Percentiles rank a stretch among this genome's conserved stretches.
Conservation (phyloP, 2,888 invertebrate species). For the Linnaemya vulpina region DNA sequence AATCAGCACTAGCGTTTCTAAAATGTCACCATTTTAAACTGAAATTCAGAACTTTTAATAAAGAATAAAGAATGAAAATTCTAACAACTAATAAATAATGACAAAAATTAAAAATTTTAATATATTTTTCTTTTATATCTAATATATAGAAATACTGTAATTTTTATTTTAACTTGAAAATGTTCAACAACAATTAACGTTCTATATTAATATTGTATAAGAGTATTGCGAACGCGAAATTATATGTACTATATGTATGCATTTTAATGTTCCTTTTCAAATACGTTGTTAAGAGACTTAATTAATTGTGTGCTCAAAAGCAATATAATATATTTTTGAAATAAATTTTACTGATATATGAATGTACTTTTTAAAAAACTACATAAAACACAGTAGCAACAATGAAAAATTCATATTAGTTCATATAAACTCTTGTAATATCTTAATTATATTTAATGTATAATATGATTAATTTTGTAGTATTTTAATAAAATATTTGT, state of each 20-base stretch:
- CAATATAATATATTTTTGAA: conserved; percentile 33
- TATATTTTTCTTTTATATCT: conserved; percentile 23
- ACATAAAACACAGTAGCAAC: conserved; percentile 77
- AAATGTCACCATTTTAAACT: neutral
- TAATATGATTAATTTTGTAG: conserved; percentile 50
- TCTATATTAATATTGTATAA: conserved; percentile 26
- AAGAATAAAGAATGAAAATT: neutral
- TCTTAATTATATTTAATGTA: conserved; percentile 37
- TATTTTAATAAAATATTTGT: conserved; percentile 50
- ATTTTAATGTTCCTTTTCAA: conserved; percentile 9
- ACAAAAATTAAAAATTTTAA: conserved; percentile 10
- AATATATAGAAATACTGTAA: conserved; percentile 51
- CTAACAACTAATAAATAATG: neutral
- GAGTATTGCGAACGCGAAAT: conserved; percentile 42
- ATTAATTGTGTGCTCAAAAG: conserved; percentile 35
- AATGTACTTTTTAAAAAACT: conserved; percentile 72
- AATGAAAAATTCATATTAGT: conserved; percentile 62
- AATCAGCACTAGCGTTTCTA: neutral
- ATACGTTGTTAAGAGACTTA: conserved; percentile 18
- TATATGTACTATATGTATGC: neutral
- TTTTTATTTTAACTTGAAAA: conserved; percentile 23
- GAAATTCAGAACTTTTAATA: neutral
- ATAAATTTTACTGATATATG: conserved; percentile 32
- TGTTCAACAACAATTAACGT: conserved; percentile 60
- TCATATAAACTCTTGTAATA: conserved; percentile 33